Conservation (phyloP, 1,140 invertebrate species). For the Neocloeon triangulifer region DNA sequence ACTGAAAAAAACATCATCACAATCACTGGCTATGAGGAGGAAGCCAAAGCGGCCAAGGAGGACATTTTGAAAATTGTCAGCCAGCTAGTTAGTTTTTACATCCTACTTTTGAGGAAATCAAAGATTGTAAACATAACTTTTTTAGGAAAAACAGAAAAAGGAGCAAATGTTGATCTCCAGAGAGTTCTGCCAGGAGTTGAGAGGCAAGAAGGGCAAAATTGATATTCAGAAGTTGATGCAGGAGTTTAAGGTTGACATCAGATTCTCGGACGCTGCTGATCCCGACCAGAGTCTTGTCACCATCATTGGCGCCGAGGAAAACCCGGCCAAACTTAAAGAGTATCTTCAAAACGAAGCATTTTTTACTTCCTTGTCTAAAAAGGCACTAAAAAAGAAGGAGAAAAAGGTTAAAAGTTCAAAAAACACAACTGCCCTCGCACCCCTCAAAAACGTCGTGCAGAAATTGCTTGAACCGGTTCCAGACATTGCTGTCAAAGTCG, state of each 20-base stretch:
- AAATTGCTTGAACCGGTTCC: too few species aligned
- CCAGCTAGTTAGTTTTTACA: slow-evolving; percentile 42
- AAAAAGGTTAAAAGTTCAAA: too few species aligned
- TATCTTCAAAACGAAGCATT: slow-evolving; percentile 76
- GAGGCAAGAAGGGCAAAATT: slow-evolving; percentile 71
- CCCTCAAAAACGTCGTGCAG: too few species aligned
- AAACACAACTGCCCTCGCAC: too few species aligned
- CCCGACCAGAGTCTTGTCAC: slow-evolving; percentile 67
- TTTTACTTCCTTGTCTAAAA: too few species aligned
- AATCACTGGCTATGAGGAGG: slow-evolving; percentile 79
- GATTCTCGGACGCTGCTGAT: slow-evolving; percentile 66
- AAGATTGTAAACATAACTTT: slow-evolving; percentile 37
- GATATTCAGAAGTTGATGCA: slow-evolving; percentile 83
- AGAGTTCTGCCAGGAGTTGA: slow-evolving; percentile 68
- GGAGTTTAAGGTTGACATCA: slow-evolving; percentile 58
- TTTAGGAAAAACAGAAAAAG: too few species aligned
- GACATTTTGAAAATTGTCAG: slow-evolving; percentile 81
- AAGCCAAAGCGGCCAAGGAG: slow-evolving; percentile 59
- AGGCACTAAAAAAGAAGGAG: too few species aligned
- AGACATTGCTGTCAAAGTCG: too few species aligned
- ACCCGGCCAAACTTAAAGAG: slow-evolving; percentile 72
- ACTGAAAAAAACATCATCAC: slow-evolving; percentile 61
- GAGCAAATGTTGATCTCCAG: slow-evolving; percentile 61
- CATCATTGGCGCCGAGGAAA: slow-evolving; percentile 68
- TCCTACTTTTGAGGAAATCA: too few species aligned